phyloP scores from a whole-genome alignment of 1,140 invertebrate genomes.

The Magallana angulata region DNA sequence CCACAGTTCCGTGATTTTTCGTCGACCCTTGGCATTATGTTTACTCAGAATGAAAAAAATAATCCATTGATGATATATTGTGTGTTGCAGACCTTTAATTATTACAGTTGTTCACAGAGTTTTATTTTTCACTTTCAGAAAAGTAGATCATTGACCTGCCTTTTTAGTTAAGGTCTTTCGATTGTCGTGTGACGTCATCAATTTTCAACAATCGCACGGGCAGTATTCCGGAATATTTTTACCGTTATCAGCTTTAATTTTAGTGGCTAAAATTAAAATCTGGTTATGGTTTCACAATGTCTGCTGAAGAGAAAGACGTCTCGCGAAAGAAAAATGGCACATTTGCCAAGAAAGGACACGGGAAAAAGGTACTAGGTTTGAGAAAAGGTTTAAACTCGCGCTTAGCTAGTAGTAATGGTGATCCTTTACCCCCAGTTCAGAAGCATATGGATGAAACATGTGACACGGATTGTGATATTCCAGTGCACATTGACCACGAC shows the following conservation, averaged over 20 bases:
- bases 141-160: too few species aligned
- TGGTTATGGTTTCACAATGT: not conserved
- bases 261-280: not conserved
- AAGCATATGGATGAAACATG: not conserved
- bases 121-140: too few species aligned
- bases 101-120: too few species aligned
- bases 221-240: not conserved
- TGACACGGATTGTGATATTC: not conserved
- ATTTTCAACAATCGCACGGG: too few species aligned
- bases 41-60: too few species aligned
- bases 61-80: too few species aligned
- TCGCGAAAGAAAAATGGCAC: not conserved
- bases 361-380: not conserved
- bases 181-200: too few species aligned
- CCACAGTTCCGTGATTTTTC: too few species aligned
- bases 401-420: not conserved
- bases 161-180: not conserved
- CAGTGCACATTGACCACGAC: not conserved
- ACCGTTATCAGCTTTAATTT: not conserved
- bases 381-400: not conserved
- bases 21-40: too few species aligned
- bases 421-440: not conserved
- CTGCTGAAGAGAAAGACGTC: too few species aligned
- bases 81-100: too few species aligned
- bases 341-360: not conserved